Base-by-base conservation (phyloP, 2,113 vertebrate genomes). In the Phyllopteryx taeniolatus region DNA sequence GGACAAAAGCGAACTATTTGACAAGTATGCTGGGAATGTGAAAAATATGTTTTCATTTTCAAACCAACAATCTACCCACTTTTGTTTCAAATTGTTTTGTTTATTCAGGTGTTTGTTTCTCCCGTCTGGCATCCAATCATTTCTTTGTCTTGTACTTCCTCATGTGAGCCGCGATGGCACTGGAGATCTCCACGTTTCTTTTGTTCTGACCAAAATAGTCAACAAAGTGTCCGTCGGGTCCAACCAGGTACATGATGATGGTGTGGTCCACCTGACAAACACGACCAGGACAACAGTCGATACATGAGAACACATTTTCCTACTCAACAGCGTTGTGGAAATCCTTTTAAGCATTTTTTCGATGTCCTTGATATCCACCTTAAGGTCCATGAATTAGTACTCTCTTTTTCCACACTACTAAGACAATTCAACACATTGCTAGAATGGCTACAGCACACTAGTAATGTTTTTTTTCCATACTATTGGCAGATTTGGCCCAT, bases 141-240 rank as follows among this genome's bases (percentile, higher is more conserved):
- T 88, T 88, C n/a, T 46, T 79, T n/a, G 85, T 91, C 77, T 79
- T 94, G 77, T 90, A 79, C 39, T 93, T 93, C 67, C 94, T 94
- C 96, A 99, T 99, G 73, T 96, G 90, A 0, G 92, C 88, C 11
- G 95, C 95, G 69, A 99, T 89, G 0, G 94, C 92, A 63, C 79
- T 78, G 0, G 89, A 86, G 86, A 99, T 98, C 90, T 99, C 96
- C 6, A 67, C 0, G 0, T 79, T 94, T 47, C 19, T 94, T 89
- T 97, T 99, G 88, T 98, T 99, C 84, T 99, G 98, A 79, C 97
- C 98, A 43, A 91, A 99, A 85, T 98, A 99, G 67, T 99, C 96
- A 59, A 96, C 63, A 0, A 99, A 99, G 20, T 89, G 79, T 6
- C 96, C 97, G 44, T 97, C 94, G 0, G 97, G 98, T 62, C 94